Evolutionary conservation across 2,888 invertebrate species (phyloP), one percentile per base, ranked within the genome.

Genomic region (Drosophila nr. perissopoda): DNA sequence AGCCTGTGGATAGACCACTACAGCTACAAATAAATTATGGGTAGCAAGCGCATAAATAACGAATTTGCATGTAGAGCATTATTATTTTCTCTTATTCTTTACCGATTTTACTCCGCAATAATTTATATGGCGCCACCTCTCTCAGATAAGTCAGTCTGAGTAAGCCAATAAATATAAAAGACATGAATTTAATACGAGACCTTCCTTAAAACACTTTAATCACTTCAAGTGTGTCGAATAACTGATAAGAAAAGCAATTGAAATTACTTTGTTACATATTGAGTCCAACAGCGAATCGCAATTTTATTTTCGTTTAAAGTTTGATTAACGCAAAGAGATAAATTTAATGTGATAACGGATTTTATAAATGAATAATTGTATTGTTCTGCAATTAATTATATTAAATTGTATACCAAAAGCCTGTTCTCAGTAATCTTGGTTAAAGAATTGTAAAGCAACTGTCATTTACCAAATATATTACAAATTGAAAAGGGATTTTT

Each of bases 1-100:
- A 21, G 49, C 60, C 48, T 27, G 48, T 42, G 36, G 60, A 57
- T 34, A 25, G 34, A 31, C 53, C 31, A 27, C n/a, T 13, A 7
- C 21, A 70, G 66, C 61, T 53, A 75, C 63, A 74, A 82, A 85
- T 86, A 88, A 89, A 89, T 87, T 80, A 84, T 69, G 76, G 63
- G 68, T 74, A 66, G 65, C 80, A 73, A 74, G 49, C 74, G 73
- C 82, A 89, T 89, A 87, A 89, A 89, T 90, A 87, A 78, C 87
- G 76, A 79, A 89, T 72, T 48, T 57, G 67, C 70, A 61, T 66
- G 70, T 48, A 65, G 76, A 68, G 56, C 72, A 80, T 76, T 71
- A 80, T 61, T 49, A 70, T 72, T 70, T 57, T 51, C 36, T 38
- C 49, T 29, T 25, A 56, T 38, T 60, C 67, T n/a, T 63, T 27